Percentiles rank a stretch among this genome's conserved stretches.
Evolutionary conservation across 2,888 invertebrate genomes (phyloP).

Genomic region (Pseudoips prasinana): DNA sequence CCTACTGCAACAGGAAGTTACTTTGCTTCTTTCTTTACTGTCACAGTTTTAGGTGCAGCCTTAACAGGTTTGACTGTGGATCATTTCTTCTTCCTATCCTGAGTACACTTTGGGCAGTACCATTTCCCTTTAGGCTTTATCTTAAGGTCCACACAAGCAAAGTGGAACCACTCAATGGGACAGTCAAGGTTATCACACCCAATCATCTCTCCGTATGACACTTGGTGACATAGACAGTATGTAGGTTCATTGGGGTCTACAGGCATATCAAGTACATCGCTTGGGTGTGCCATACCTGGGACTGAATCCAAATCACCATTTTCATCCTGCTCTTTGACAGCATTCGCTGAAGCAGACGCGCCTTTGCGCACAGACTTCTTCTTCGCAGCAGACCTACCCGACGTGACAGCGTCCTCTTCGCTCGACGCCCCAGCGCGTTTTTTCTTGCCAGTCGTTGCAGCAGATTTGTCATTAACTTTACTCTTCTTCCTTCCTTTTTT

Average conservation of each 20-base stretch:
- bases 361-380: conserved; percentile 71
- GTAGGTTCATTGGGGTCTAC: conserved; percentile 99
- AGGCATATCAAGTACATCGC: conserved; percentile 95
- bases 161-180: conserved; percentile 98
- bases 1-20: conserved; percentile 31
- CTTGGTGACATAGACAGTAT: conserved; percentile 98
- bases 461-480: conserved; percentile 65
- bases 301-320: conserved; percentile 76
- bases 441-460: conserved; percentile 70
- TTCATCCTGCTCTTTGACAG: conserved; percentile 69
- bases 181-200: conserved; percentile 96
- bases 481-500: conserved; percentile 76
- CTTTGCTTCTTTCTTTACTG: conserved; percentile 63
- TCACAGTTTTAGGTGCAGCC: conserved; percentile 65
- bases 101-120: conserved; percentile 96
- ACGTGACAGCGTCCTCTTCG: conserved; percentile 67
- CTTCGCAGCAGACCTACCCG: conserved; percentile 66
- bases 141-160: conserved; percentile 94
- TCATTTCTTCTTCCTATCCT: conserved; percentile 91
- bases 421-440: conserved; percentile 80
- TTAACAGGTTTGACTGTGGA: conserved; percentile 60
- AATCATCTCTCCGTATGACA: conserved; percentile 98
- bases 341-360: conserved; percentile 54
- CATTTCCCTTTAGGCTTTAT: conserved; percentile 97
- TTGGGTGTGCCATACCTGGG: conserved; percentile 88